phyloP scores from a whole-genome alignment of 2,888 invertebrate genomes.

The Thecophora atra region DNA sequence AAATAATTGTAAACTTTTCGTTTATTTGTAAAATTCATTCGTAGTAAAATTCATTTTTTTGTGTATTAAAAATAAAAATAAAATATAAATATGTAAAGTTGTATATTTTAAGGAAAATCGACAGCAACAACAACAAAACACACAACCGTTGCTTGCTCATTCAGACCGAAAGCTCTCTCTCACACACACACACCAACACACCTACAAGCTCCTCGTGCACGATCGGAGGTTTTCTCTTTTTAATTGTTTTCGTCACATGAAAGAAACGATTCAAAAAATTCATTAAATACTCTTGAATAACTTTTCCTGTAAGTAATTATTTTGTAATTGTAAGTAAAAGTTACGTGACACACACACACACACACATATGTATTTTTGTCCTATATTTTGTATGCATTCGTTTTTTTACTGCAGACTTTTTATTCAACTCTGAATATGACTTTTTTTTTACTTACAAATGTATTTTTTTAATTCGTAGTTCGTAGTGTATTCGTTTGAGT shows the following conservation, averaged over 20 bases:
- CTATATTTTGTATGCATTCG: background rate
- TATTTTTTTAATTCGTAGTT: background rate
- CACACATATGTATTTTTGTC: background rate
- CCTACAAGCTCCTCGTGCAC: no score
- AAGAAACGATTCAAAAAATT: no score
- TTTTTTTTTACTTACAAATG: slow-evolving; percentile 21
- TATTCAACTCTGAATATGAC: background rate
- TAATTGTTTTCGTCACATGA: no score
- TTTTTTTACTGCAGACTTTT: background rate
- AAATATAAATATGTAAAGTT: slow-evolving; percentile 15
- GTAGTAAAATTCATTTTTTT: background rate
- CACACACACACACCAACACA: background rate
- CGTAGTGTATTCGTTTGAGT: slow-evolving; percentile 1
- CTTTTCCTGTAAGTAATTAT: no score
- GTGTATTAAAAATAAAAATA: slow-evolving; percentile 7
- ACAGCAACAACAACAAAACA: background rate
- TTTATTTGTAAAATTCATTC: slow-evolving; percentile 26
- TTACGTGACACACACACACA: slow-evolving; percentile 3
- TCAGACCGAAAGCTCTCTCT: slow-evolving; percentile 14
- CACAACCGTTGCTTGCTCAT: slow-evolving; percentile 7
- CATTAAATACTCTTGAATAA: no score
- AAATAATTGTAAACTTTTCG: slow-evolving; percentile 18
- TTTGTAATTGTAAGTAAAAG: background rate
- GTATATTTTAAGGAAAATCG: background rate
- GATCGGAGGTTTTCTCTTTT: no score